Conservation (phyloP, 2,888 invertebrate species). For the Podotricha telesiphe region DNA sequence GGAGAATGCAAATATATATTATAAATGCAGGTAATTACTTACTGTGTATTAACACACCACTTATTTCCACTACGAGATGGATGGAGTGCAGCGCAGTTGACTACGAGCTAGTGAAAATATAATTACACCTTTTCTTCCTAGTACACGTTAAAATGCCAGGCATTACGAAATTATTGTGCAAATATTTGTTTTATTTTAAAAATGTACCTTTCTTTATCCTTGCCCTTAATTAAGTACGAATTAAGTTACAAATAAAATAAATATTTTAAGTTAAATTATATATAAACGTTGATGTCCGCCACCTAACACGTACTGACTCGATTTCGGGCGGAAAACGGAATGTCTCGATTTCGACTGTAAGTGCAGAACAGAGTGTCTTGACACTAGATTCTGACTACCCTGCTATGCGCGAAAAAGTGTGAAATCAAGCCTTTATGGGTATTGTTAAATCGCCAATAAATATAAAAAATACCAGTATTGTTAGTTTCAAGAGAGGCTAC, state of each 20-base stretch:
- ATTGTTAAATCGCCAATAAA: background rate
- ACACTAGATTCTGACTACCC: too few species aligned
- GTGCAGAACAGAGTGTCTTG: too few species aligned
- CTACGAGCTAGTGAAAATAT: slow-evolving; percentile 32
- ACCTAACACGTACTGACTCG: too few species aligned
- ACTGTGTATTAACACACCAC: slow-evolving; percentile 29
- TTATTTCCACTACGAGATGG: slow-evolving; percentile 34
- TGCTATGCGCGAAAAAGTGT: too few species aligned
- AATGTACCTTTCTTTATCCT: background rate
- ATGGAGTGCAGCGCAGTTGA: slow-evolving; percentile 30
- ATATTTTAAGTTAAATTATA: too few species aligned
- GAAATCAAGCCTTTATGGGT: too few species aligned
- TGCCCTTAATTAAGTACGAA: too few species aligned
- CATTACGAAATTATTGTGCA: slow-evolving; percentile 10
- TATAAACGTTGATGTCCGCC: too few species aligned
- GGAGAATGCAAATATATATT: slow-evolving; percentile 19
- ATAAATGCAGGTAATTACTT: slow-evolving; percentile 27
- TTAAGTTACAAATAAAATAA: too few species aligned
- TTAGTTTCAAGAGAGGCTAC: background rate
- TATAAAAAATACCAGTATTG: background rate
- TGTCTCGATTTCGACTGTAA: too few species aligned
- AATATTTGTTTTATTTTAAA: background rate
- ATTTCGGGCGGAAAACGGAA: too few species aligned
- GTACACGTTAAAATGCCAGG: slow-evolving; percentile 22
- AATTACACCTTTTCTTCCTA: slow-evolving; percentile 34